Evolutionary conservation across 92 coral and sea anemone species (phyloP), one percentile per base, ranked within the genome.

Genomic region (Epizoanthus fatuus): DNA sequence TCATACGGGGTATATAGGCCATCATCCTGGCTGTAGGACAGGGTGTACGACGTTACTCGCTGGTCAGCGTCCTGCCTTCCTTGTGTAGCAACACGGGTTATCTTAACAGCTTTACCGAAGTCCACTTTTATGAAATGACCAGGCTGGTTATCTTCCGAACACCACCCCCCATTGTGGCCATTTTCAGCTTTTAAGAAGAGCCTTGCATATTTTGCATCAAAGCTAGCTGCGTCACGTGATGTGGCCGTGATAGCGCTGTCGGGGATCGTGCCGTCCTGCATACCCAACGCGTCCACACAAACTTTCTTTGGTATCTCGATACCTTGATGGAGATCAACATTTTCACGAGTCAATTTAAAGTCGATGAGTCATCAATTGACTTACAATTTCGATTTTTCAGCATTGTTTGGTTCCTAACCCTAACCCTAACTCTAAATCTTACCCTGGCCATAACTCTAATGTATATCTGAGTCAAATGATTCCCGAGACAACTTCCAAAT

Each of bases 171-270:
- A 3, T 15, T 7, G 63, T 76, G 81, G 25, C 69, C 69, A 35
- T 76, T 76, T 53, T 58, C 81, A 3, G 81, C 53, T 40, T 76
- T 76, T 0, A 38, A 3, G 66, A 76, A 76, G n/a, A 76, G 81
- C 45, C 81, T 76, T 7, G 81, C 81, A 55, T 58, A 76, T 58
- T 76, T 57, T 2, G 81, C 68, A 52, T 76, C 81, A 0, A 59
- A 14, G 0, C n/a, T 56, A 9, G 13, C 22, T 4, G 67, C 7
- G 19, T 58, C 68, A 13, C 60, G 60, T 22, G 81, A 76, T 0
- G 68, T 57, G 25, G 81, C 68, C 8, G 81, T 76, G 32, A 76
- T 76, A n/a, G 81, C 81, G 25, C 81, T 53, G 60, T 76, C 81
- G 5, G 81, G 7, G 11, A 76, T 57, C 3, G 69, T 58, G 6